phyloP scores from a whole-genome alignment of 2,113 vertebrate genomes.

The Hepsetus odoe region DNA sequence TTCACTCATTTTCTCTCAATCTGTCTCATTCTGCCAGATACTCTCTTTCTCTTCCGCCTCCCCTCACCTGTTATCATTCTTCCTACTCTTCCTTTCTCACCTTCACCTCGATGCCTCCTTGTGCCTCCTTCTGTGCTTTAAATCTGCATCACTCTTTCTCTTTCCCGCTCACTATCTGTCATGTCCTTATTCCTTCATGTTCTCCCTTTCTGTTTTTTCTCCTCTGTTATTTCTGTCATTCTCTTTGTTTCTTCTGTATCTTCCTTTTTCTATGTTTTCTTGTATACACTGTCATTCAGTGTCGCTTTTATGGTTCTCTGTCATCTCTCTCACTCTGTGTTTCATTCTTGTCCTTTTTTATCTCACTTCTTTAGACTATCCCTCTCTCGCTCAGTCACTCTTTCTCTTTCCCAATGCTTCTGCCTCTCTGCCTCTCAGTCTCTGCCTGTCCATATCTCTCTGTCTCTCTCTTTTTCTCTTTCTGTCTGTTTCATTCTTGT shows the following conservation, averaged over 20 bases:
- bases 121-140: too few species aligned
- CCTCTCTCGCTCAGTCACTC: too few species aligned
- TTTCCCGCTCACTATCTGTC: neutral
- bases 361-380: too few species aligned
- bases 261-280: conserved; percentile 12
- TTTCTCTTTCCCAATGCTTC: too few species aligned
- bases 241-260: neutral
- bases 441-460: too few species aligned
- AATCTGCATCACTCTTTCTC: conserved; percentile 5
- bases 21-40: neutral
- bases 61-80: neutral
- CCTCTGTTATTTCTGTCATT: neutral
- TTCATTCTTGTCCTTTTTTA: too few species aligned
- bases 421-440: too few species aligned
- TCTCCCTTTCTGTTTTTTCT: neutral
- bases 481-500: neutral
- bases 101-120: neutral
- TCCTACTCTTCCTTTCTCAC: neutral
- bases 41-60: neutral
- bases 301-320: too few species aligned
- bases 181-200: neutral
- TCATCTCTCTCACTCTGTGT: too few species aligned
- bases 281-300: too few species aligned
- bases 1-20: too few species aligned
- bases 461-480: neutral